Evolutionary conservation across 2,113 vertebrate species (phyloP).

Genomic region (Colaptes auratus): DNA sequence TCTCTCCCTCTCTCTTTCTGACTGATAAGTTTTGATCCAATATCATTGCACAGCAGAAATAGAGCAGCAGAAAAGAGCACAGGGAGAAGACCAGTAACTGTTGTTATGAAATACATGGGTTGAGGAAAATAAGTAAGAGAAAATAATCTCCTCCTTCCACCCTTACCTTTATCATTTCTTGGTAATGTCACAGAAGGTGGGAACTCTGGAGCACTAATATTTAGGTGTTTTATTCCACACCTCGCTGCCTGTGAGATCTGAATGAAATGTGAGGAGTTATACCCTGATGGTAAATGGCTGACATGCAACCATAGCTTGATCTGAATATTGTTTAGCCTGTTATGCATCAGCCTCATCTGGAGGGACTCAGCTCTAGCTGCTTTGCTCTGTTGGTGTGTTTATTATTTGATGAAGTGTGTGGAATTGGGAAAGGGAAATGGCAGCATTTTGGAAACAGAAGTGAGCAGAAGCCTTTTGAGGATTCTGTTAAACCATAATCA

Average conservation of each 20-base stretch:
- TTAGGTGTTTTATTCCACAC: too few relatives aligned
- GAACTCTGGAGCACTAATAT: too few relatives aligned
- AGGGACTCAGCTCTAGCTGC: not conserved
- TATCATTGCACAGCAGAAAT: too few relatives aligned
- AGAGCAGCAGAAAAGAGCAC: too few relatives aligned
- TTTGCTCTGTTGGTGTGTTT: not conserved
- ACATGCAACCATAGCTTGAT: not conserved
- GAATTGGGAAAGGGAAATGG: not conserved
- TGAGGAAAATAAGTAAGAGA: too few relatives aligned
- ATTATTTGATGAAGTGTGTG: not conserved
- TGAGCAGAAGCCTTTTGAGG: not conserved
- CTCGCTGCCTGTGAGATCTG: not conserved
- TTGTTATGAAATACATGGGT: too few relatives aligned
- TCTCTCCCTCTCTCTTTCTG: too few relatives aligned
- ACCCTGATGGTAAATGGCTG: not conserved
- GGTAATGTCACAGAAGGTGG: too few relatives aligned
- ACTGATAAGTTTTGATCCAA: too few relatives aligned
- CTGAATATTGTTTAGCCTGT: not conserved
- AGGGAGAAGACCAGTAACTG: too few relatives aligned
- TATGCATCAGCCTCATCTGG: not conserved
- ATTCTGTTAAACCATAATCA: not conserved
- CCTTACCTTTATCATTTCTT: too few relatives aligned
- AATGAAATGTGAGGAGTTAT: not conserved
- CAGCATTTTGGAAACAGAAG: not conserved
- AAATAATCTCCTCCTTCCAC: too few relatives aligned